Percentiles rank a stretch among this genome's conserved stretches.
Conservation (phyloP, 2,888 invertebrate genomes). For the Xylophagus ater region DNA sequence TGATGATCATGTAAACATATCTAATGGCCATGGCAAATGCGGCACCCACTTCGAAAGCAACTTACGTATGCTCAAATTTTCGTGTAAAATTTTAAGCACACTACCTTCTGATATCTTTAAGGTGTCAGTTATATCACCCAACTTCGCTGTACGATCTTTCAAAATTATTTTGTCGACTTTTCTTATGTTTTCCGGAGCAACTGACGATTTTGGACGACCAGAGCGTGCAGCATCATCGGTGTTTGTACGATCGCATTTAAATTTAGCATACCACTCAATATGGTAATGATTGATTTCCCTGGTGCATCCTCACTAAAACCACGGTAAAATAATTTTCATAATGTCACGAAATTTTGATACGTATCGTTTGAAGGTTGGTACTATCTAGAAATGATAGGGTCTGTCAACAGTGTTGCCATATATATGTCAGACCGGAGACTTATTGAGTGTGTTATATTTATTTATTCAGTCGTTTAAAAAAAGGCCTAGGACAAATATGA, state of each 20-base stretch:
- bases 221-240: constrained; percentile 9
- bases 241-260: constrained; percentile 7
- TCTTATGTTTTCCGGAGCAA: constrained; percentile 13
- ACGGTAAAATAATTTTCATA: neutral
- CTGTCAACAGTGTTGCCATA: too few species aligned
- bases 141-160: constrained; percentile 17
- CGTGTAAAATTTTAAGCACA: too few species aligned
- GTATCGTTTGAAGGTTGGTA: constrained; percentile 6
- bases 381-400: too few species aligned
- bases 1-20: too few species aligned
- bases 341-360: neutral
- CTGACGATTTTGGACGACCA: neutral
- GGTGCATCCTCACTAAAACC: constrained; percentile 8
- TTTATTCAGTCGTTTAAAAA: too few species aligned
- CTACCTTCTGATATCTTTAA: constrained; percentile 17
- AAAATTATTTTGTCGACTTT: constrained; percentile 16
- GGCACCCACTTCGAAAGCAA: neutral
- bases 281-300: constrained; percentile 13
- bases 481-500: too few species aligned
- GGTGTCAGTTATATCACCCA: constrained; percentile 20
- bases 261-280: constrained; percentile 16
- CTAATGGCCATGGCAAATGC: too few species aligned
- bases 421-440: too few species aligned
- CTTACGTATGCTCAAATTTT: neutral
- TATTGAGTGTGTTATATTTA: too few species aligned